A percentile compares a stretch with the other conserved stretches of the same genome.
Evolutionary conservation across 2,888 invertebrate species (phyloP).

Genomic region (Chymomyza procnemis): DNA sequence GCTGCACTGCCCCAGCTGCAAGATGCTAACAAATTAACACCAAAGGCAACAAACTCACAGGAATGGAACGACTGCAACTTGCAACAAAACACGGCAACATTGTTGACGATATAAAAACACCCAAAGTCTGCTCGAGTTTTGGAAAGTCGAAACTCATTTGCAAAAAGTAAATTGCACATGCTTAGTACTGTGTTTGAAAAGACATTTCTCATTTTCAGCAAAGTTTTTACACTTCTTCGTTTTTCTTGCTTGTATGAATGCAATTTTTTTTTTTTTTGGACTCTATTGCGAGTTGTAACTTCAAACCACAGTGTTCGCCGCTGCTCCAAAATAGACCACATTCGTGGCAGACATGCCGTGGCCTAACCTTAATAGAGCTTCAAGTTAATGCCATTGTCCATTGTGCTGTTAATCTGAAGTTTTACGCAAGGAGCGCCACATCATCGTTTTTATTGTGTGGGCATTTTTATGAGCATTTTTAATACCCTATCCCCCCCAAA

Average conservation of each 20-base stretch:
- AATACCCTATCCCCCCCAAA: too few relatives aligned
- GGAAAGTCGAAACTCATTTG: slow-evolving; percentile 27
- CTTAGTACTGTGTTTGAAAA: slow-evolving; percentile 40
- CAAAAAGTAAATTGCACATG: slow-evolving; percentile 42
- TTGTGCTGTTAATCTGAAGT: slow-evolving; percentile 18
- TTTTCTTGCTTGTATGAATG: slow-evolving; percentile 4
- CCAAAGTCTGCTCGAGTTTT: not conserved
- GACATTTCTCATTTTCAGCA: slow-evolving; percentile 54
- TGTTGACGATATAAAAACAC: slow-evolving; percentile 39
- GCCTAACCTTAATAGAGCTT: not conserved
- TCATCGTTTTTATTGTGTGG: slow-evolving; percentile 70
- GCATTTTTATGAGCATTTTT: slow-evolving; percentile 72
- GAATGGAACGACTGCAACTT: not conserved
- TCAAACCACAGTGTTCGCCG: not conserved
- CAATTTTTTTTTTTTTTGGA: slow-evolving; percentile 9
- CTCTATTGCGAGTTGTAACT: not conserved
- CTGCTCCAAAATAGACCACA: slow-evolving; percentile 59
- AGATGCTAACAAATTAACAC: slow-evolving; percentile 71
- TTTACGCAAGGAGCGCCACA: slow-evolving; percentile 41
- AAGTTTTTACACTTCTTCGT: too few relatives aligned
- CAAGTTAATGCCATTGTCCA: slow-evolving; percentile 23
- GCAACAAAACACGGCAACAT: slow-evolving; percentile 68
- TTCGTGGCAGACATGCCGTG: slow-evolving; percentile 35
- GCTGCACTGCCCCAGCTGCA: slow-evolving; percentile 30
- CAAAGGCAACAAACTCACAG: slow-evolving; percentile 22